Base-by-base conservation (phyloP, 2,888 invertebrate species). In the Kryphioiulus occultus region DNA sequence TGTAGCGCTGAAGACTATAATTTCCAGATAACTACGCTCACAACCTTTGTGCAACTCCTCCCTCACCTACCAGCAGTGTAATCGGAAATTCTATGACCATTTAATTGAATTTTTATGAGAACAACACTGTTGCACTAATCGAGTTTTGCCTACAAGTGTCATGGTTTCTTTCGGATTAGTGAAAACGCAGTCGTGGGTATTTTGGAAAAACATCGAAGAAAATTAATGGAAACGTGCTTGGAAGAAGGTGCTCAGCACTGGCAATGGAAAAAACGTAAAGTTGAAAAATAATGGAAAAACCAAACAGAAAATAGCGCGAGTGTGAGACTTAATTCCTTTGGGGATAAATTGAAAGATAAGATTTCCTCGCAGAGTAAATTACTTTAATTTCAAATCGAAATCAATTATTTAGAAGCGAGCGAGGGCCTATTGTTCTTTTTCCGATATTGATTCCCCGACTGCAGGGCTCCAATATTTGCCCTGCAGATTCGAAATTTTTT, bases 361-460 rank as follows among this genome's bases (percentile, higher is more conserved):
- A 68, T 68, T 68, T 68, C 22, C 59, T 68, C 59, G 59, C 59
- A 26, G 59, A 68, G 59, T 68, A 68, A 68, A 68, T 68, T 68
- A 68, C 59, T 68, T 68, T 68, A 68, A 68, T 68, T 68, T 68
- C 59, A 68, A 68, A 68, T 68, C 59, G 59, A 19, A 68, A 68
- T 68, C 59, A 68, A 68, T 68, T 68, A 68, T 68, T 68, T 68
- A 68, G 59, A 26, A 68, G 59, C 10, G 59, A 68, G 22, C 22
- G 59, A 68, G 10, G 59, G n/a, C 59, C 59, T 22, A 68, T 22
- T 68, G 59, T 68, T 68, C 59, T 68, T 68, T 68, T 68, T 68
- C 22, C n/a, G 35, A 53, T 68, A 68, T 68, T 26, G 59, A 68
- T 68, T 68, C 22, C 22, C 10, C 19, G 22, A 47, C 53, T 2